Evolutionary conservation across 2,113 vertebrate species (phyloP), one percentile per base, ranked within the genome.

Genomic region (Myanophis thanlyinensis): DNA sequence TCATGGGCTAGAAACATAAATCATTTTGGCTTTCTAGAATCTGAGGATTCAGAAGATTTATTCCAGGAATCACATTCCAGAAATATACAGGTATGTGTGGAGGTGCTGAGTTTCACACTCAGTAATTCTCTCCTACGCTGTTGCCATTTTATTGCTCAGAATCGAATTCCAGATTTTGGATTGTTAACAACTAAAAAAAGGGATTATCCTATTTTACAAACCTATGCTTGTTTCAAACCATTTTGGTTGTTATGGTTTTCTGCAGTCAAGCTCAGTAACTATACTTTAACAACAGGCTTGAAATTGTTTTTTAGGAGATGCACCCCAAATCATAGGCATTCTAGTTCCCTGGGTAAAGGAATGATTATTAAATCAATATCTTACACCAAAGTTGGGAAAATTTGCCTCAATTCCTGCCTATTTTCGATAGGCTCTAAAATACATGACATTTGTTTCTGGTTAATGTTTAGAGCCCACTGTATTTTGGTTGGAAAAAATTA

Each of bases 71-170:
- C 30, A 22, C 15, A 1, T 40, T 51, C 56, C 11, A n/a, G 11
- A 53, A 88, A 88, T 88, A 11, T 53, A 46, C 46, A 8, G 11
- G 46, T 11, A 9, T 48, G 59, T 20, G 4, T 30, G 4, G 62
- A 48, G 3, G 20, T 80, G 4, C 11, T 40, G 48, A 52, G n/a
- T 30, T 44, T 44, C 73, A 80, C 15, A 44, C 18, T 22, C 18
- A 80, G 18, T 40, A 46, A 15, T 46, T 25, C 48, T 27, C 73
- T 52, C 13, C 54, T 10, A 7, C 3, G 1, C 94, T 12, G 0
- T 0, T 22, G 59, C 48, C 67, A 44, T 91, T 80, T 92, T 94
- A 95, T 95, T 94, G 94, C 94, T 96, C 90, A 85, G 93, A 90
- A 92, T 59, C 89, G 11, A n/a, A 48, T 46, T 59, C 93, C 5